phyloP scores from a whole-genome alignment of 2,797 vertebrate genomes.

The Distichodus sexfasciatus region DNA sequence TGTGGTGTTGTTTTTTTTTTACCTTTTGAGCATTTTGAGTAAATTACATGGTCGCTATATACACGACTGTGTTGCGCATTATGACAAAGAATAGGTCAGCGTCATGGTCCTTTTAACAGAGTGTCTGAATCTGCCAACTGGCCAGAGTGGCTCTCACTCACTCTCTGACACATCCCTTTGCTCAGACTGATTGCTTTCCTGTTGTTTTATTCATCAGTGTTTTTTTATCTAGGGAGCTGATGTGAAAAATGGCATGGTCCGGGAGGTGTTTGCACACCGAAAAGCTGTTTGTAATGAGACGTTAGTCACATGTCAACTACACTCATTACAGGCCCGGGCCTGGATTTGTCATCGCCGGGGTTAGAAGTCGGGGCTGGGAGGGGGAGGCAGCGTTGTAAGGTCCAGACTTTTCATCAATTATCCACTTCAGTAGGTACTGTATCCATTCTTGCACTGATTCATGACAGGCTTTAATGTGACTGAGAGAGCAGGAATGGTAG shows the following conservation, averaged over 20 bases:
- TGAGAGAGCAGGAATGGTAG: constrained; percentile 43
- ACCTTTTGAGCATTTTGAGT: neutral
- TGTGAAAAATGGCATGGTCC: constrained; percentile 61
- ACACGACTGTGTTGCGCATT: constrained; percentile 11
- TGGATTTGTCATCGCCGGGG: constrained; percentile 34
- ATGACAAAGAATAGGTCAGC: constrained; percentile 18
- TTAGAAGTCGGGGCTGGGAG: constrained; percentile 18
- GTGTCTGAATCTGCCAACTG: constrained; percentile 56
- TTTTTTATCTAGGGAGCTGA: constrained; percentile 56
- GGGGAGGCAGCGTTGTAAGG: constrained; percentile 5
- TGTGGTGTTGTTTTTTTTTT: constrained; percentile 2
- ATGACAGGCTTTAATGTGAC: constrained; percentile 42
- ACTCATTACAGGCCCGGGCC: constrained; percentile 45
- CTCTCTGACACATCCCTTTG: constrained; percentile 65
- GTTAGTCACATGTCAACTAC: constrained; percentile 50
- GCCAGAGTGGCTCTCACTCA: constrained; percentile 56
- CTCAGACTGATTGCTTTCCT: constrained; percentile 69
- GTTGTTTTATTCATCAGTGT: constrained; percentile 71
- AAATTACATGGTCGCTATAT: constrained; percentile 9
- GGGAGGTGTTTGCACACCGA: constrained; percentile 46
- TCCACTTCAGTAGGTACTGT: constrained; percentile 34
- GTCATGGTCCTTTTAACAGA: constrained; percentile 35
- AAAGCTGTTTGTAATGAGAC: constrained; percentile 50
- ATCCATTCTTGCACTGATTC: constrained; percentile 37
- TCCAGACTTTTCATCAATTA: constrained; percentile 57